Conservation (phyloP, 2,113 vertebrate species). For the Cygnus buccinator region DNA sequence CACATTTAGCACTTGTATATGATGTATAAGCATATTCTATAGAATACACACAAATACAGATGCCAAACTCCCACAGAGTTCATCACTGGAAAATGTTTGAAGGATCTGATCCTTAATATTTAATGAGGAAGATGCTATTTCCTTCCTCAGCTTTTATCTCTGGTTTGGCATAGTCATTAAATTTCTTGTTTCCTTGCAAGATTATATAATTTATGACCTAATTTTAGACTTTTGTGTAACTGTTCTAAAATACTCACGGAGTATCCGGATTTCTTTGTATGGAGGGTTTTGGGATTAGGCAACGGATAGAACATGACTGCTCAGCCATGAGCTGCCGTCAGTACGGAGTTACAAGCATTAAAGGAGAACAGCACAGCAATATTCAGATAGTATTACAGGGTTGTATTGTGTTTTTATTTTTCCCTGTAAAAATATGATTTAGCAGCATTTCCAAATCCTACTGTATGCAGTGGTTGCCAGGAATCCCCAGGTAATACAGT, state of each 20-base stretch:
- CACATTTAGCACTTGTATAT: conserved; percentile 36
- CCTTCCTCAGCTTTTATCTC: conserved; percentile 68
- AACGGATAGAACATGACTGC: not conserved
- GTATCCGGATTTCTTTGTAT: accelerated
- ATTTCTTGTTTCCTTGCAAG: conserved; percentile 60
- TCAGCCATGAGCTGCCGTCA: not conserved
- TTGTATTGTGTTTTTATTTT: not conserved
- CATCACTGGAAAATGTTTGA: conserved; percentile 49
- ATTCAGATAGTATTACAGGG: not conserved
- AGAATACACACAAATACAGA: conserved; percentile 53
- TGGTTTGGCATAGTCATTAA: conserved; percentile 64
- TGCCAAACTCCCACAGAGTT: conserved; percentile 68
- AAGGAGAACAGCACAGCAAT: not conserved
- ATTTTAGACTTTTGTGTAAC: conserved; percentile 58
- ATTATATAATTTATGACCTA: conserved; percentile 72
- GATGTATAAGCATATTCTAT: conserved; percentile 61
- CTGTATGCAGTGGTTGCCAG: accelerated
- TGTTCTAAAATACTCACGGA: accelerated
- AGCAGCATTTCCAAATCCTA: not conserved
- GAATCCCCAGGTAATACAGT: not conserved
- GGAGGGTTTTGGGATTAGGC: not conserved
- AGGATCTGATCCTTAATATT: conserved; percentile 69
- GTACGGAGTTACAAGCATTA: not conserved
- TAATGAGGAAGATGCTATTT: conserved; percentile 70
- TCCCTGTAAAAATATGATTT: not conserved